Evolutionary conservation across 2,113 vertebrate species (phyloP).

Genomic region (Litocranius walleri): DNA sequence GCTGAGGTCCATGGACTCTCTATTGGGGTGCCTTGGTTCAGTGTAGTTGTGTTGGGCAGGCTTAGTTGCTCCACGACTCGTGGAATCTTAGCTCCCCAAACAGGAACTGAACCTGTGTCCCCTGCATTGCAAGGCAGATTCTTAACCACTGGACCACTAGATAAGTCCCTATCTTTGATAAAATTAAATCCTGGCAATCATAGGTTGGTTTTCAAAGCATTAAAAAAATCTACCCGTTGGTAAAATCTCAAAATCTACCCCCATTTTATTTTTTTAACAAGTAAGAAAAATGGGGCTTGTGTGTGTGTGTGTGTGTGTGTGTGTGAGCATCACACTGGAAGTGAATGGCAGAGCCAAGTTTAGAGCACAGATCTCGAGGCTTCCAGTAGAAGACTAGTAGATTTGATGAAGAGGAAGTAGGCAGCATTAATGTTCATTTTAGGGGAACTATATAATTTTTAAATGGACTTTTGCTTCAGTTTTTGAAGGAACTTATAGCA

Average conservation of each 20-base stretch:
- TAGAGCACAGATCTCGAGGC: fast-evolving
- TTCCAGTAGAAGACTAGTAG: not conserved
- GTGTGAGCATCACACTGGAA: not conserved
- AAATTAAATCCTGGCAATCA: not conserved
- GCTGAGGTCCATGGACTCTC: not conserved
- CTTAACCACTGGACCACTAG: not conserved
- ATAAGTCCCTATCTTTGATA: not conserved
- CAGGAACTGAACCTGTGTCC: not conserved
- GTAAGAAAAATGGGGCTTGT: not conserved
- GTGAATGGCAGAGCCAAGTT: too few relatives aligned
- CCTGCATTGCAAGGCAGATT: not conserved
- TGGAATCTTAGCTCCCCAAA: not conserved
- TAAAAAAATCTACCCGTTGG: not conserved
- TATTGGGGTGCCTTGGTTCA: not conserved
- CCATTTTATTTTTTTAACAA: not conserved
- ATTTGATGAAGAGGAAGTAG: not conserved
- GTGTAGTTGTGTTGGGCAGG: not conserved
- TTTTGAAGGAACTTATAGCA: constrained; percentile 6
- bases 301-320: not conserved
- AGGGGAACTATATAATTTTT: not conserved
- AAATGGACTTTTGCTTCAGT: not conserved
- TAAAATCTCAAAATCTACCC: not conserved
- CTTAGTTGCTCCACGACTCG: not conserved
- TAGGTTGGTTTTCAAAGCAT: not conserved
- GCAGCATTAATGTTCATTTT: not conserved